Evolutionary conservation across 2,113 vertebrate species (phyloP), one percentile per base, ranked within the genome.

Genomic region (Bufo gargarizans): DNA sequence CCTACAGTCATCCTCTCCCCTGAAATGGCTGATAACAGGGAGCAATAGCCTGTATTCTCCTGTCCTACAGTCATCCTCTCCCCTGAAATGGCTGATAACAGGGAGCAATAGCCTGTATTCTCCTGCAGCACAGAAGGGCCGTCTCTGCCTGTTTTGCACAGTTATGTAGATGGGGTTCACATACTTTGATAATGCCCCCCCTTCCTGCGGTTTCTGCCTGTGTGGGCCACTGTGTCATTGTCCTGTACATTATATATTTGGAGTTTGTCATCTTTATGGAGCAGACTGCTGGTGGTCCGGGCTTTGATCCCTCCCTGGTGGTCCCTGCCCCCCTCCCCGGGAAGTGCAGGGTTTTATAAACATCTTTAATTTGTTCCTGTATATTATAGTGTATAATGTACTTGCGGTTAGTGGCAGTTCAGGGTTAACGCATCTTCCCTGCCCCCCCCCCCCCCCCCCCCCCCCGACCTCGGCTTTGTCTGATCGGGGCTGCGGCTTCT

Each of bases 401-500:
- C 47, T 14, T 6, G 61, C 10, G 8, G 77, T 58, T 58, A 43
- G 53, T 14, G 17, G 47, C 63, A 20, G 13, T 8, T 49, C 10
- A 13, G 81, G 63, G 81, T 83, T 83, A 83, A 83, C 0, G 80
- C 14, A 16, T 82, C 56, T 16, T 47, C 65, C 33, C 78, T 81
- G 53, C n/a, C 2, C 69, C 79, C 50, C 58, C 16, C 77, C 50
- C 58, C 16, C 77, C n/a, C 2, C 69, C 79, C n/a, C 2, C 69
- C 79, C 50, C 58, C 16, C 77, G 79, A 55, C 80, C 87, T 69
- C 20, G 13, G 67, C 45, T 53, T 63, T 61, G 86, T 88, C 59
- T 74, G 65, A 45, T 67, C 6, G 76, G 45, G 82, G 67, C 80
- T 78, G 76, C 43, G 7, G 78, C 2, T 20, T 69, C 87, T 88